Conservation (phyloP, 2,113 vertebrate species). For the Hemichromis elongatus region DNA sequence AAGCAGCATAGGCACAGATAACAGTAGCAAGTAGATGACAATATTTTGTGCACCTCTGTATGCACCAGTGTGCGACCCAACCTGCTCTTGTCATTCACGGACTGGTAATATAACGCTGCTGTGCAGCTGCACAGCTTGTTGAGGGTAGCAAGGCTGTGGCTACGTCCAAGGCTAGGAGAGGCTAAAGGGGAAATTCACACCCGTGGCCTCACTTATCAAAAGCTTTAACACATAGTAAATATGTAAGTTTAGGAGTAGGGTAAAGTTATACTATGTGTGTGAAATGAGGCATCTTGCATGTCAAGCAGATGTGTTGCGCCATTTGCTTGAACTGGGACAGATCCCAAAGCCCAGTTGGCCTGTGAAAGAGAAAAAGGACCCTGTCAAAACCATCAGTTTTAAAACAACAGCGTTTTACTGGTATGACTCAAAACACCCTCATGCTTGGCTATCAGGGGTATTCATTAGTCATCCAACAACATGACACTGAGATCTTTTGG, state of each 20-base stretch:
- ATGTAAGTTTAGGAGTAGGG: not conserved
- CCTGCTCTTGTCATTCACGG: conserved; percentile 77
- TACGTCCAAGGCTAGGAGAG: conserved; percentile 48
- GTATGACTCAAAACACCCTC: conserved; percentile 38
- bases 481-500: conserved; percentile 53
- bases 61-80: conserved; percentile 46
- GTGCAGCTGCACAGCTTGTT: conserved; percentile 68
- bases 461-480: conserved; percentile 46
- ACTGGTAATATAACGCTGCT: conserved; percentile 65
- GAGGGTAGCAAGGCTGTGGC: conserved; percentile 40
- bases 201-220: conserved; percentile 23
- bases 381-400: conserved; percentile 31
- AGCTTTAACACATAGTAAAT: conserved; percentile 20
- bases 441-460: conserved; percentile 11
- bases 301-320: not conserved
- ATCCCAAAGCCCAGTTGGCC: conserved; percentile 12
- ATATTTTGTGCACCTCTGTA: conserved; percentile 61
- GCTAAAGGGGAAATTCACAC: conserved; percentile 34
- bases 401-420: conserved; percentile 6
- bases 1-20: not conserved
- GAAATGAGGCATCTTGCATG: conserved; percentile 2
- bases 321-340: conserved; percentile 5
- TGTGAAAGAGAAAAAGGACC: not conserved
- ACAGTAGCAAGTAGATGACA: not conserved
- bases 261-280: not conserved